A percentile compares a stretch with the other conserved stretches of the same genome.
phyloP scores from a whole-genome alignment of 1,140 invertebrate genomes.

The Plutomurus gul region DNA sequence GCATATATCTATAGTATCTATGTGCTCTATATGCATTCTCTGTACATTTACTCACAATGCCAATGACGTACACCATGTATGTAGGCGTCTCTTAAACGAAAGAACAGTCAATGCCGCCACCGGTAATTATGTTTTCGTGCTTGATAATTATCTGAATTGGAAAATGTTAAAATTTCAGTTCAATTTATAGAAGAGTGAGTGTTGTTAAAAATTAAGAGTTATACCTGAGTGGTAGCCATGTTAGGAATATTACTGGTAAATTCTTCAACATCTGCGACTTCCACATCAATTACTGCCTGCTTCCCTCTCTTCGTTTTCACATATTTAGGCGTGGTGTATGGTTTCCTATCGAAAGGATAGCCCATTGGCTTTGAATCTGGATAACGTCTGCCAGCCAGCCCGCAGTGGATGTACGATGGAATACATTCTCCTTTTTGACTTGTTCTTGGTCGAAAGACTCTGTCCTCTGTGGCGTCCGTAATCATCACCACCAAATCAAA shows the following conservation, averaged over 20 bases:
- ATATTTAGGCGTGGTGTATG: background rate
- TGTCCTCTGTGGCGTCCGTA: conserved; percentile 42
- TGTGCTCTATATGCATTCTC: no score
- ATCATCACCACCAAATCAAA: conserved; percentile 55
- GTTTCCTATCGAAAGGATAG: background rate
- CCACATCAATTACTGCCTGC: background rate
- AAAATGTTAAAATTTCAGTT: no score
- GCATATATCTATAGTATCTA: no score
- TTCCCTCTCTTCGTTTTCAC: background rate
- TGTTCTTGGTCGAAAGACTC: background rate
- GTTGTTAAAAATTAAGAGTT: background rate
- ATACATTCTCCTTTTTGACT: background rate
- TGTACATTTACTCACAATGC: no score
- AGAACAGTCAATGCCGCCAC: no score
- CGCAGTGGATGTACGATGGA: background rate
- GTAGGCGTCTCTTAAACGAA: no score
- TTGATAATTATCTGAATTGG: no score
- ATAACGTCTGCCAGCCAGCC: background rate
- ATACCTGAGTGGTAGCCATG: conserved; percentile 9
- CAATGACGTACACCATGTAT: no score
- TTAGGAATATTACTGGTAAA: background rate
- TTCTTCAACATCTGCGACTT: background rate
- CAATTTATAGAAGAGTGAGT: no score
- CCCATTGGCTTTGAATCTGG: background rate
- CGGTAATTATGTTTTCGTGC: no score